Base-by-base conservation (phyloP, 2,797 vertebrate species). In the Emydoidea blandingii region DNA sequence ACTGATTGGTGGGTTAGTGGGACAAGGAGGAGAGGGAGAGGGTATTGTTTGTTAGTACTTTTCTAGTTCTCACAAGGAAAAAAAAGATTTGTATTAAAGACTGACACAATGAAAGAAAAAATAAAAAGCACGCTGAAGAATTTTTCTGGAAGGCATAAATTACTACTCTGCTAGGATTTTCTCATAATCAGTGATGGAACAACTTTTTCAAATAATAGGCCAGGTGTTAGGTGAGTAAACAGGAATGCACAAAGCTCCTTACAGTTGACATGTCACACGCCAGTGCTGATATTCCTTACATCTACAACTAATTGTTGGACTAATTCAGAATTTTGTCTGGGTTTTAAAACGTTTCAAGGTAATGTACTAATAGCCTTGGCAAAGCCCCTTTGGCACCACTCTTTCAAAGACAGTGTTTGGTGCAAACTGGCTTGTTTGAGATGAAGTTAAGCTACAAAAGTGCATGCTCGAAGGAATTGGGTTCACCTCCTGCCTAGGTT, bases 101-200 rank as follows among this genome's bases (percentile, higher is more conserved):
- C 41, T 10, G 21, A 76, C 37, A 5, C 5, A 37, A 12, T 62
- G 47, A 1, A 8, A 53, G 62, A 52, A 34, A 72, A 72, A 37
- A 68, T 23, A 25, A 72, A 62, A 72, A 37, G 3, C 37, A 12
- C 3, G 5, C 68, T 78, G 74, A 44, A 16, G 25, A 49, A 47
- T 78, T 16, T 49, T 78, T 78, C 12, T 15, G 74, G 74, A 78
- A 49, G 74, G 29, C 14, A 3, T 7, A 59, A n/a, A 53, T 56
- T 25, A 1, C 7, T 49, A 2, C 0, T n/a, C 90, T 68, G 44
- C 44, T 0, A 3, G 41, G 19, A 6, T 6, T 86, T 12, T 37
- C 1, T 68, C 83, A 1, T 56, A n/a, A 0, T 8, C 41, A 8
- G 2, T 1, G 41, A 7, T 1, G 50, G 5, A 4, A 0, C 0